These are phyloP conservation scores for Calidris pygmaea DNA, from an alignment of 2,113 vertebrate genomes.

Conservation along the genomic window DNA sequence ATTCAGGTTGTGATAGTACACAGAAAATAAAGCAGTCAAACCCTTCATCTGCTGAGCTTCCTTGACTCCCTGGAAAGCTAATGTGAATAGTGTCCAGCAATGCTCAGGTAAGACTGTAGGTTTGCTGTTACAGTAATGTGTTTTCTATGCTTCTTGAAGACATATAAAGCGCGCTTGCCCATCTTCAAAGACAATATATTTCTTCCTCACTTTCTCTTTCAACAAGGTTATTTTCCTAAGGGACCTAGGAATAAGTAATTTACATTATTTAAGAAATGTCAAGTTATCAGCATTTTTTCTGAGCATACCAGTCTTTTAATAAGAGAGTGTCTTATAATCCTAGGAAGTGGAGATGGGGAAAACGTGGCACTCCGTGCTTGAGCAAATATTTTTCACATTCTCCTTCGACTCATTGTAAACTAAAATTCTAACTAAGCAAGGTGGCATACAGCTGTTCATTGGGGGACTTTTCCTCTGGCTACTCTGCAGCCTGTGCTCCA, in stretches of 20 bases:
- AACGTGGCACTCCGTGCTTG: not conserved
- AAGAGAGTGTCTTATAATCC: not conserved
- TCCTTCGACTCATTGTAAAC: not conserved
- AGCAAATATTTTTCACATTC: not conserved
- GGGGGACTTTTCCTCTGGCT: not conserved
- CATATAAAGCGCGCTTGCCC: not conserved
- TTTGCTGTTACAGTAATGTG: not conserved
- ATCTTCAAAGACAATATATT: not conserved
- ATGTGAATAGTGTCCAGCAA: not conserved
- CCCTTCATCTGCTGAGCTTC: not conserved
- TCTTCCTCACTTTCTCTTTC: not conserved
- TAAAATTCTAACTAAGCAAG: not conserved
- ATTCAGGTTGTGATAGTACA: not conserved
- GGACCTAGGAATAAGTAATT: not conserved
- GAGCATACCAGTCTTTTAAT: not conserved
- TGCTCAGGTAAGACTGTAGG: not conserved
- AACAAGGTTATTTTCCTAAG: slow-evolving; percentile 1
- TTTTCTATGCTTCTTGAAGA: not conserved
- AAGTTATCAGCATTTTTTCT: not conserved
- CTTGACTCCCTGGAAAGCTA: not conserved
- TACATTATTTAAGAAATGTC: slow-evolving; percentile 26
- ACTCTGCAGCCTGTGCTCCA: not conserved
- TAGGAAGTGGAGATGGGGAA: not conserved
- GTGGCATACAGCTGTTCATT: fast-evolving
- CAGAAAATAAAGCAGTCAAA: not conserved